Base-by-base conservation (phyloP, 2,797 vertebrate genomes). In the Heteromormyrus szaboi region DNA sequence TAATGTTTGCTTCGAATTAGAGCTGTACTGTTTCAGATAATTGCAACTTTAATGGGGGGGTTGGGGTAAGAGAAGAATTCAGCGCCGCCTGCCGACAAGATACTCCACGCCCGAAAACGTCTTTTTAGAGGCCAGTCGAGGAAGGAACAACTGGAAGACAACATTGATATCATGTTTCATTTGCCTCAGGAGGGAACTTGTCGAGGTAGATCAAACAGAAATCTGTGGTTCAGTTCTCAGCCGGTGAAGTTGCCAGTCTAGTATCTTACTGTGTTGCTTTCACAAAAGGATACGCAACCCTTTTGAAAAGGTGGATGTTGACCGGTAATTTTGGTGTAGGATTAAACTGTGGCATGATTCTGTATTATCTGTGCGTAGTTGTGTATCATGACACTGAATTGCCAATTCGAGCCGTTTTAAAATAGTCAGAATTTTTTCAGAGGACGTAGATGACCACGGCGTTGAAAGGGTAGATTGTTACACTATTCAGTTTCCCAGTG, bases 81-180 rank as follows among this genome's bases (percentile, higher is more conserved):
- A 86, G 85, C 85, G 85, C 51, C 85, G 48, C 85, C 85, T 86
- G 85, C 46, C 29, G 85, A 29, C 85, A 86, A 37, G 48, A 54
- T 22, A 8, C 19, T 48, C 19, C 79, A 83, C 41, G 79, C n/a
- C 79, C 37, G 46, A 22, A 44, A 81, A 81, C 76, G 76, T 81
- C 41, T 81, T 68, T 68, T 68, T 68, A 76, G 68, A 76, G 33
- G 33, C 68, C 68, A 41, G 68, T 76, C 68, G 14, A 76, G 68
- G 68, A 76, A 76, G 33, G 17, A 41, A 76, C 5, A 76, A 76
- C 68, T 76, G 29, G 68, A 76, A 76, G 68, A 76, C 68, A 76
- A 76, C 68, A 76, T 76, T 76, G 68, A 83, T 83, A 83, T 83
- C 79, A n/a, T 83, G 41, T 83, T 83, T 83, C 79, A 83, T 41